These are phyloP conservation scores for Liodrosophila aerea DNA, from an alignment of 2,888 invertebrate species.

Conservation along the genomic window DNA sequence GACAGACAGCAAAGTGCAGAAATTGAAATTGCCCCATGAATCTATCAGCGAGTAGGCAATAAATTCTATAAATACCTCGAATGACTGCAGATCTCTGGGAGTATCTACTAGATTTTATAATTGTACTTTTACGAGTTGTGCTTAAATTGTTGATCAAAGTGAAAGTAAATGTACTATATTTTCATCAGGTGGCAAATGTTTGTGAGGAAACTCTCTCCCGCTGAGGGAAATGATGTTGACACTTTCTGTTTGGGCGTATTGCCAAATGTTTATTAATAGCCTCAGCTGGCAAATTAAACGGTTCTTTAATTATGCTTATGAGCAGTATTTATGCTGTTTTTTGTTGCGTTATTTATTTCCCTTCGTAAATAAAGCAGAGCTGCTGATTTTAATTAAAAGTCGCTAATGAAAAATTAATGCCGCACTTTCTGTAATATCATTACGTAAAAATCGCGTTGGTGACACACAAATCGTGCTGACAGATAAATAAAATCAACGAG, in stretches of 20 bases:
- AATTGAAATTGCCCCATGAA: conserved; percentile 52
- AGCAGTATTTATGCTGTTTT: conserved; percentile 23
- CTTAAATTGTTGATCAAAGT: not conserved
- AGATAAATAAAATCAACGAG: conserved; percentile 16
- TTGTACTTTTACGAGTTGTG: too few relatives aligned
- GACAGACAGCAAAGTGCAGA: conserved; percentile 42
- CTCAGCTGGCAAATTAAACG: conserved; percentile 33
- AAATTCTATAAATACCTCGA: conserved; percentile 46
- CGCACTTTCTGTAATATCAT: conserved; percentile 25
- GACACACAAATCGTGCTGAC: conserved; percentile 42
- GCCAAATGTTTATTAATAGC: conserved; percentile 45
- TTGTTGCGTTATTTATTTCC: conserved; percentile 5
- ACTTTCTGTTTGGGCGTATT: conserved; percentile 21
- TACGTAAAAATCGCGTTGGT: conserved; percentile 45
- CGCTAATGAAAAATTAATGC: conserved; percentile 47
- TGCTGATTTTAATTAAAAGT: conserved; percentile 43
- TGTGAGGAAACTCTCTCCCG: too few relatives aligned
- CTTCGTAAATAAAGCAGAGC: too few relatives aligned
- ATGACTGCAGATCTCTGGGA: not conserved
- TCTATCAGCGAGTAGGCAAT: conserved; percentile 56
- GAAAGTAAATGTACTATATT: too few relatives aligned
- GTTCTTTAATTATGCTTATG: conserved; percentile 42
- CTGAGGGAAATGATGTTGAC: conserved; percentile 8
- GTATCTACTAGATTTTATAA: not conserved
- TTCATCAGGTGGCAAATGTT: too few relatives aligned